Evolutionary conservation across 2,888 invertebrate species (phyloP).

Genomic region (Drosophila paranaensis): DNA sequence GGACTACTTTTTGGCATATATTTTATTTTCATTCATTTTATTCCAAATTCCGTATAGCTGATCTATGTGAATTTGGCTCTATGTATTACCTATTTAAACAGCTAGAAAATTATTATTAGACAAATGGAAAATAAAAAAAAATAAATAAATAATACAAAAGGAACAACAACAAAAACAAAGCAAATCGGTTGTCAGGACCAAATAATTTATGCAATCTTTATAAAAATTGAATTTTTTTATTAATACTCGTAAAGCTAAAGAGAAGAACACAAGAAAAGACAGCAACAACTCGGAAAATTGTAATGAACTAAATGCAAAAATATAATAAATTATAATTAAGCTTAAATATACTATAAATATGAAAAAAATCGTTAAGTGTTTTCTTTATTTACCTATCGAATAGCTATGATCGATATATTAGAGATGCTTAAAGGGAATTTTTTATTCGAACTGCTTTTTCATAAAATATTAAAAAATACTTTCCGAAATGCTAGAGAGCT

Average conservation of each 20-base stretch:
- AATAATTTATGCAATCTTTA: conserved; percentile 63
- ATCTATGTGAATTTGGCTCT: conserved; percentile 52
- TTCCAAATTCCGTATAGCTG: conserved; percentile 31
- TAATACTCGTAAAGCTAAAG: conserved; percentile 48
- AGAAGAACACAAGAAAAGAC: conserved; percentile 10
- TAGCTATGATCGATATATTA: not conserved
- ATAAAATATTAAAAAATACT: too few relatives aligned
- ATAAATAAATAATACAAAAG: conserved; percentile 4
- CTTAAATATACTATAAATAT: conserved; percentile 55
- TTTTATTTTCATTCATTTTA: conserved; percentile 1
- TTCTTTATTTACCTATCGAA: not conserved
- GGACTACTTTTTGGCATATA: conserved; percentile 6
- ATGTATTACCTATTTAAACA: conserved; percentile 40
- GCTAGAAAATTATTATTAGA: conserved; percentile 65
- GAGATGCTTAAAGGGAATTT: too few relatives aligned
- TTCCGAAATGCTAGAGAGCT: too few relatives aligned
- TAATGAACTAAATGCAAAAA: conserved; percentile 46
- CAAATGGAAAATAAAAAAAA: conserved; percentile 41
- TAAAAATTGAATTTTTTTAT: conserved; percentile 41
- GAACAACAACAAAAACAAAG: conserved; percentile 40
- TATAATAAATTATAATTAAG: conserved; percentile 48
- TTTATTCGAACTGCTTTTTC: too few relatives aligned
- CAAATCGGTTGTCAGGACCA: conserved; percentile 65
- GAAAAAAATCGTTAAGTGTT: conserved; percentile 27
- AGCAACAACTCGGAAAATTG: conserved; percentile 37